Conservation (phyloP, 2,113 vertebrate species). For the Nothocercus julius region DNA sequence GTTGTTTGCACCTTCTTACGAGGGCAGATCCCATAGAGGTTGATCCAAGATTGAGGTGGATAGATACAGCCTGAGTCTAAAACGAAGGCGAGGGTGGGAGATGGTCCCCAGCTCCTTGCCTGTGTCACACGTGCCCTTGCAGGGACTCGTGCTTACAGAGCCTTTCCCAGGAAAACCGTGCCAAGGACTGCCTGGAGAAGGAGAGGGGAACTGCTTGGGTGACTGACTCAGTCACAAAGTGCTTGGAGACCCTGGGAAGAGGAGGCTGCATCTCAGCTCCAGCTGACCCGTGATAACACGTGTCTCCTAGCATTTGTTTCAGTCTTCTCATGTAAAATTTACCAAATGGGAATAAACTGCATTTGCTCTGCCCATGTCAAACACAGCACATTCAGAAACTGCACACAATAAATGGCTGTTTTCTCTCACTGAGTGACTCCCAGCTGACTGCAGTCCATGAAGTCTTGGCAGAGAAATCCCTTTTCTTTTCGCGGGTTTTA, state of each 20-base stretch:
- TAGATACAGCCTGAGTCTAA: background rate
- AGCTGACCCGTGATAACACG: background rate
- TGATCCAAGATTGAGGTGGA: background rate
- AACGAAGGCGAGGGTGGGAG: background rate
- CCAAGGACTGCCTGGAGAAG: background rate
- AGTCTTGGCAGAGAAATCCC: background rate
- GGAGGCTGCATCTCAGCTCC: background rate
- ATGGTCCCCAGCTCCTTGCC: background rate
- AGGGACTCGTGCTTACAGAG: background rate
- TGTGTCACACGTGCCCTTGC: background rate
- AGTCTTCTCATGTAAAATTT: background rate
- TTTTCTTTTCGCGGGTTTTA: background rate
- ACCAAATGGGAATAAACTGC: background rate
- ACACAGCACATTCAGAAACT: background rate
- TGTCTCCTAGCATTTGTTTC: background rate
- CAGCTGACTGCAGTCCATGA: background rate
- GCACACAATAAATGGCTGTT: fast-evolving
- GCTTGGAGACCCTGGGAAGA: too few relatives aligned
- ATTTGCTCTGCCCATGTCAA: background rate
- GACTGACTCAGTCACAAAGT: background rate
- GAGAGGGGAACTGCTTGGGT: background rate
- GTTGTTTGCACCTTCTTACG: background rate
- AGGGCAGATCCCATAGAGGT: background rate
- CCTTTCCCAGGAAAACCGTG: background rate
- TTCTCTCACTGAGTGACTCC: background rate